Percentiles rank a stretch among this genome's conserved stretches.
Conservation (phyloP, 2,888 invertebrate species). For the Pilophorus perplexus region DNA sequence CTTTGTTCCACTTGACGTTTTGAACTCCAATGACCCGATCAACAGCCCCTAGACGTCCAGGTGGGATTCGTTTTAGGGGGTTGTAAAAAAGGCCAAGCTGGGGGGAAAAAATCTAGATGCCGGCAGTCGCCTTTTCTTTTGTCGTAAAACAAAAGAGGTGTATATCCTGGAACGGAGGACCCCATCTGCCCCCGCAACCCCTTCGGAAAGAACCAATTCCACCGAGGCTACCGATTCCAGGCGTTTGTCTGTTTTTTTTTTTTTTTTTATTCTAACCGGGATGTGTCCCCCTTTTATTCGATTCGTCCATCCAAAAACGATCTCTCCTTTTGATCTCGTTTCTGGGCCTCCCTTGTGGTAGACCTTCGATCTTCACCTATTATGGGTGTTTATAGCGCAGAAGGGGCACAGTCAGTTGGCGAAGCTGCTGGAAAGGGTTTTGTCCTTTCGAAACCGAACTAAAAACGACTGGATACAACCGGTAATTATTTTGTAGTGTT, state of each 20-base stretch:
- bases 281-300: conserved; percentile 3
- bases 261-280: neutral
- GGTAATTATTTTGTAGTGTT: no score
- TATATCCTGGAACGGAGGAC: conserved; percentile 16
- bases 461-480: no score
- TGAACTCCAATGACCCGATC: conserved; percentile 14
- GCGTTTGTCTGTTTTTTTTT: neutral
- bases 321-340: neutral
- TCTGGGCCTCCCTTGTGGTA: no score
- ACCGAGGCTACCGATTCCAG: no score
- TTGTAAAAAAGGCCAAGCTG: neutral
- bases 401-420: no score
- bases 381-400: no score
- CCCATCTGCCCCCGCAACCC: conserved; percentile 6
- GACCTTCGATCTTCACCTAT: no score
- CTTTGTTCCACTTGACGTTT: conserved; percentile 1
- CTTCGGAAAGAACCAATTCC: neutral
- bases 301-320: conserved; percentile 15
- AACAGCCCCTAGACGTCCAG: conserved; percentile 1
- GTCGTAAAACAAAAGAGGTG: conserved; percentile 22
- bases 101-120: conserved; percentile 10
- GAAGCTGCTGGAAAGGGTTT: no score
- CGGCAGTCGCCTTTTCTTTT: conserved; percentile 18
- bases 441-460: no score
- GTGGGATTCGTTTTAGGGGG: neutral